phyloP scores from a whole-genome alignment of 2,888 invertebrate genomes.

The Cryptocheilus praepositus region DNA sequence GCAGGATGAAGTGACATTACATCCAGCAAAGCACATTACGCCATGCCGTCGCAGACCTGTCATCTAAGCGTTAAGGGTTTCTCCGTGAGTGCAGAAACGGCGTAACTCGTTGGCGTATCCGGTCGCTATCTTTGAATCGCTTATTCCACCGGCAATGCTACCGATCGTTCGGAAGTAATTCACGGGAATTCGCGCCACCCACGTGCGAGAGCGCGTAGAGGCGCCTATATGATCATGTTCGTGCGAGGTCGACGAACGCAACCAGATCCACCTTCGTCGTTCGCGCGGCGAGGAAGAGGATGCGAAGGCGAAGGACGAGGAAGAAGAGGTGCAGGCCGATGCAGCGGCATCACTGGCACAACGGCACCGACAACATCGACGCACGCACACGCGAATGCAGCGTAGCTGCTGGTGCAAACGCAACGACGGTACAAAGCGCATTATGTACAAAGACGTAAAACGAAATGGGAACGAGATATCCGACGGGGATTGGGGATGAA shows the following conservation, averaged over 20 bases:
- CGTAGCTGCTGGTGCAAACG: conserved; percentile 31
- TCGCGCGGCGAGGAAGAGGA: conserved; percentile 26
- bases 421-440: conserved; percentile 65
- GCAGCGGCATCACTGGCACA: not conserved
- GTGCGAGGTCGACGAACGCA: conserved; percentile 63
- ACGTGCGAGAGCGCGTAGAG: conserved; percentile 43
- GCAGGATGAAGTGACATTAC: too few relatives aligned
- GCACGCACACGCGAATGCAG: conserved; percentile 17
- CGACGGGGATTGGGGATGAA: conserved; percentile 51
- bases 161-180: conserved; percentile 28
- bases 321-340: conserved; percentile 21
- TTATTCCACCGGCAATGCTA: too few relatives aligned
- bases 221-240: conserved; percentile 49
- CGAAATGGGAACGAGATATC: conserved; percentile 69
- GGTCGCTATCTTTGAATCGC: not conserved
- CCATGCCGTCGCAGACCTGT: too few relatives aligned
- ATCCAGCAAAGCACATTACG: too few relatives aligned
- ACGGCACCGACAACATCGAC: conserved; percentile 3
- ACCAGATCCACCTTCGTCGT: conserved; percentile 44
- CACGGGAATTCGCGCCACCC: conserved; percentile 43
- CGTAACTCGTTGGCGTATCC: too few relatives aligned
- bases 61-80: too few relatives aligned
- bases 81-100: too few relatives aligned
- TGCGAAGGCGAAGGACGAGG: too few relatives aligned
- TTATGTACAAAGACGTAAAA: conserved; percentile 70